Evolutionary conservation across 2,888 invertebrate species (phyloP).

Genomic region (Cataglyphis cursor): DNA sequence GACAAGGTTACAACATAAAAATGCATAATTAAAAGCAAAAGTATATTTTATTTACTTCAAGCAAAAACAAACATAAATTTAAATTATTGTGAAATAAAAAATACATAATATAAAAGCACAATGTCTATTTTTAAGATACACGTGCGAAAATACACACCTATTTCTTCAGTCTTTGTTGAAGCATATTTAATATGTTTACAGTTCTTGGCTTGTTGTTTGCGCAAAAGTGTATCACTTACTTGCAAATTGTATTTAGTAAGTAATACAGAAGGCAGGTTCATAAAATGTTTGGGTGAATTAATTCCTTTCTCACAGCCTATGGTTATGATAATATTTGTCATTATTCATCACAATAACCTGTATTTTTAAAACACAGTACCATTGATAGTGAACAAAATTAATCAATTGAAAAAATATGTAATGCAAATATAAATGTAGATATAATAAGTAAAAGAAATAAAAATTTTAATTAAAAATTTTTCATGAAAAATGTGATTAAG

Average conservation of each 20-base stretch:
- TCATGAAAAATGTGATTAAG: background rate
- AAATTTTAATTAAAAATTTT: background rate
- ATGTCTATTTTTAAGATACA: slow-evolving; percentile 20
- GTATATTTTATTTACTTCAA: background rate
- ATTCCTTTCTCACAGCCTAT: slow-evolving; percentile 50
- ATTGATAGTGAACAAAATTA: slow-evolving; percentile 38
- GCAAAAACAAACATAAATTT: slow-evolving; percentile 17
- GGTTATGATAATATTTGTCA: slow-evolving; percentile 36
- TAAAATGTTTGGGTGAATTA: slow-evolving; percentile 41
- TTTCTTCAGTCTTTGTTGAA: slow-evolving; percentile 31
- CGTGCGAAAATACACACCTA: slow-evolving; percentile 48
- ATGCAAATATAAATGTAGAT: slow-evolving; percentile 4
- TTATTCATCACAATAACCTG: slow-evolving; percentile 50
- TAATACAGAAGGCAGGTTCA: slow-evolving; percentile 41
- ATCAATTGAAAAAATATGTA: slow-evolving; percentile 44
- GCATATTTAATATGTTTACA: slow-evolving; percentile 24
- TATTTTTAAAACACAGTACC: slow-evolving; percentile 29
- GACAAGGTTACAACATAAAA: slow-evolving; percentile 26
- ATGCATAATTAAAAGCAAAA: background rate
- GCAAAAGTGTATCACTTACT: slow-evolving; percentile 25
- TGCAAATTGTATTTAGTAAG: slow-evolving; percentile 43
- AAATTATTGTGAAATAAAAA: slow-evolving; percentile 11
- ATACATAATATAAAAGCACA: slow-evolving; percentile 24
- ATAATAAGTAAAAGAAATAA: background rate
- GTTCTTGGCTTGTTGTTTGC: slow-evolving; percentile 42